Conservation (phyloP, 1,140 invertebrate genomes). For the Bilobella aurantiaca region DNA sequence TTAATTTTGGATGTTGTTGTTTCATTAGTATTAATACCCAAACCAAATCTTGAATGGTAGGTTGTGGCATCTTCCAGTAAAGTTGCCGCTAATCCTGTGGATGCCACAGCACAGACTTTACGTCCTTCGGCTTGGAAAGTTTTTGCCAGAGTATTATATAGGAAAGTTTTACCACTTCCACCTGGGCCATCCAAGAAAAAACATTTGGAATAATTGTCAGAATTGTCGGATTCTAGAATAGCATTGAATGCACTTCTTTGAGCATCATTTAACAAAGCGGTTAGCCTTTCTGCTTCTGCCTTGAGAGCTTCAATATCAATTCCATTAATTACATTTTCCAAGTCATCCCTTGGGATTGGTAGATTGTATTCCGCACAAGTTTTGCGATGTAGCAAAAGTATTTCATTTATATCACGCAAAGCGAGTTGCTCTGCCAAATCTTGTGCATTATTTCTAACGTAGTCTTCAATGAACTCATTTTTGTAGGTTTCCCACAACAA, state of each 20-base stretch:
- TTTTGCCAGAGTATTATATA: conserved; percentile 27
- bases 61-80: conserved; percentile 44
- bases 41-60: conserved; percentile 45
- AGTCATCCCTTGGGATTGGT: not conserved
- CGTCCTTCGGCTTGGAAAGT: conserved; percentile 14
- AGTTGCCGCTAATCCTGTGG: conserved; percentile 36
- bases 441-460: conserved; percentile 11
- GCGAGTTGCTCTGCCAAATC: conserved; percentile 1
- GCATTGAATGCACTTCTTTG: too few relatives aligned
- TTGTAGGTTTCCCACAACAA: conserved; percentile 24
- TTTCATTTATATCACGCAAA: conserved; percentile 10
- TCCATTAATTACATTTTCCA: conserved; percentile 8
- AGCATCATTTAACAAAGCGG: not conserved
- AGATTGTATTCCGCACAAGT: not conserved
- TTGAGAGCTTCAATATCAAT: not conserved
- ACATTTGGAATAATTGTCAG: too few relatives aligned
- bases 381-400: conserved; percentile 6
- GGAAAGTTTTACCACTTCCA: too few relatives aligned
- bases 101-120: conserved; percentile 21
- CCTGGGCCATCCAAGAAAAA: too few relatives aligned
- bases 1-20: conserved; percentile 34
- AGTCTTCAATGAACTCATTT: conserved; percentile 18
- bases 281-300: not conserved
- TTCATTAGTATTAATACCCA: conserved; percentile 34
- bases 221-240: too few relatives aligned